These are phyloP conservation scores for Patagioenas fasciata DNA, from an alignment of 2,113 vertebrate genomes.

Conservation along the genomic window DNA sequence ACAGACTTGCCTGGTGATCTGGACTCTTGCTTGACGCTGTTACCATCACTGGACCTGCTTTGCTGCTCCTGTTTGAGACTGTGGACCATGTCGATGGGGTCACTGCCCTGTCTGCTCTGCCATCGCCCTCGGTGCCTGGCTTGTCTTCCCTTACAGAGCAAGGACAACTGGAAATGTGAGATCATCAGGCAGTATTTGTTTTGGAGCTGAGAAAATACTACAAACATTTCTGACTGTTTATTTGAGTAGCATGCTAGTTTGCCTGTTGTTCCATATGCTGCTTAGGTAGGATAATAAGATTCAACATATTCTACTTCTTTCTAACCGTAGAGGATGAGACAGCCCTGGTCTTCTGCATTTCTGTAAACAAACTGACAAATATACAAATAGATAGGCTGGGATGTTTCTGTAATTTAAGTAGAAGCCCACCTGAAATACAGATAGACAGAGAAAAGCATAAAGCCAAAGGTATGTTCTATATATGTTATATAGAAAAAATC, in stretches of 20 bases:
- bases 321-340: neutral
- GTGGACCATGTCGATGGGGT: accelerated
- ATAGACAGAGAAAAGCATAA: neutral
- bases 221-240: neutral
- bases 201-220: neutral
- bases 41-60: neutral
- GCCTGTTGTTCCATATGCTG: neutral
- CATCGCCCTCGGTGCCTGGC: neutral
- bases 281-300: neutral
- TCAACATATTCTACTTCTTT: neutral
- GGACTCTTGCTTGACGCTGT: neutral
- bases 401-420: neutral
- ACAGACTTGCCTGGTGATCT: too few relatives aligned
- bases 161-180: neutral
- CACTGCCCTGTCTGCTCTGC: neutral
- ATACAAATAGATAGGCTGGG: neutral
- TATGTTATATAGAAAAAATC: neutral
- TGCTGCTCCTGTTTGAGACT: neutral
- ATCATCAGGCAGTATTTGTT: neutral
- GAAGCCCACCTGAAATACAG: neutral
- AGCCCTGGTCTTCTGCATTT: neutral
- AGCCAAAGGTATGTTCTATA: neutral
- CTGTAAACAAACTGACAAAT: neutral
- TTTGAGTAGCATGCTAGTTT: neutral
- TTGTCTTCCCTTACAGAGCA: neutral